A percentile compares a stretch with the other conserved stretches of the same genome.
phyloP scores from a whole-genome alignment of 2,113 vertebrate genomes.

The Phalacrocorax aristotelis region DNA sequence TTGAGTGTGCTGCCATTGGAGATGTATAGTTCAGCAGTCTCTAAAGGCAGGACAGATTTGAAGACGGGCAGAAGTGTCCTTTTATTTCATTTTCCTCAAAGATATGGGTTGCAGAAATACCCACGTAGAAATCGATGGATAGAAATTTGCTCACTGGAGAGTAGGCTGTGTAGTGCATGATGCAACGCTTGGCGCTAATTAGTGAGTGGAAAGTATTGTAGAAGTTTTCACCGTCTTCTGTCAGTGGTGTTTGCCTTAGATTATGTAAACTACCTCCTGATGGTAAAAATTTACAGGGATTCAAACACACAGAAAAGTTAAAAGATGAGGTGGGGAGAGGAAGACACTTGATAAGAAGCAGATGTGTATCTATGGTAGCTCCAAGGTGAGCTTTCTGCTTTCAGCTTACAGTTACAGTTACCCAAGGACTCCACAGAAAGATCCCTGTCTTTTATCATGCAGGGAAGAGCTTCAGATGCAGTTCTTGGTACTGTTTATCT shows the following conservation, averaged over 20 bases:
- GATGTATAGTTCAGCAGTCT: not conserved
- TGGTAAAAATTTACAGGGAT: not conserved
- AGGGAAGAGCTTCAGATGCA: not conserved
- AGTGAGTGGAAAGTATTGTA: not conserved
- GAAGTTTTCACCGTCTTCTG: not conserved
- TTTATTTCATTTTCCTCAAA: not conserved
- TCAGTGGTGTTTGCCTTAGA: not conserved
- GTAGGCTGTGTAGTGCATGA: not conserved
- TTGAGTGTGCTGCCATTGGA: not conserved
- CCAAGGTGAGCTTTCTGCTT: constrained; percentile 19
- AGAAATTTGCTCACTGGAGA: not conserved
- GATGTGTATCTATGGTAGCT: not conserved
- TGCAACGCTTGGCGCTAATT: accelerated
- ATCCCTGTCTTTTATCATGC: constrained; percentile 20
- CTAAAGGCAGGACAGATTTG: not conserved
- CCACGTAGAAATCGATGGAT: accelerated
- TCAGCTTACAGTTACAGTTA: not conserved
- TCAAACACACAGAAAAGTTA: not conserved
- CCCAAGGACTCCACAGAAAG: not conserved
- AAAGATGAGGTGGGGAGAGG: not conserved
- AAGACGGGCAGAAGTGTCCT: not conserved
- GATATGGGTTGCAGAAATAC: not conserved
- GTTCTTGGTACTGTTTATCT: constrained; percentile 19
- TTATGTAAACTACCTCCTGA: not conserved
- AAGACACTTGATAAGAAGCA: constrained; percentile 48